Conservation (phyloP, 2,797 vertebrate genomes). For the Streptopelia turtur region DNA sequence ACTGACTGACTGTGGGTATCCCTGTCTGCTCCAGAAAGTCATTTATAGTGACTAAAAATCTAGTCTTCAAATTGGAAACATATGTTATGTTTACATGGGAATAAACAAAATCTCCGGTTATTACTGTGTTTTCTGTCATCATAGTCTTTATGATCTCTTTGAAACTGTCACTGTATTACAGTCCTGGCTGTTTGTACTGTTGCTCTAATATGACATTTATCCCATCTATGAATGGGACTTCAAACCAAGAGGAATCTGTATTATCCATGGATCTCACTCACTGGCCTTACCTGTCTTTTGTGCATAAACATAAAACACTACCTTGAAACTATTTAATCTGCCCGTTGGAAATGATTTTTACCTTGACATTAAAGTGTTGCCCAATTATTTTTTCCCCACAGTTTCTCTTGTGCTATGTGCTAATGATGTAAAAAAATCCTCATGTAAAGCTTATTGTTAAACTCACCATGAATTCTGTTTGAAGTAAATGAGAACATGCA, state of each 20-base stretch:
- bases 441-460: neutral
- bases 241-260: neutral
- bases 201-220: neutral
- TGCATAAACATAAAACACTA: neutral
- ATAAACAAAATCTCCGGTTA: neutral
- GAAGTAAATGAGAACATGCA: constrained; percentile 87
- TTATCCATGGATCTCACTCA: neutral
- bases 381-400: neutral
- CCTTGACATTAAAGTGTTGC: neutral
- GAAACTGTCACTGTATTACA: neutral
- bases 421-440: neutral
- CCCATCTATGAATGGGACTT: neutral
- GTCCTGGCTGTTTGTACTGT: neutral
- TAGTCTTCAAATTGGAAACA: neutral
- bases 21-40: neutral
- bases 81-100: neutral
- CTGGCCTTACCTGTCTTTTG: neutral
- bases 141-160: neutral
- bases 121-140: neutral
- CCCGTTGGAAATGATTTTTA: neutral
- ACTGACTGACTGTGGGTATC: neutral
- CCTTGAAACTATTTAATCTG: neutral
- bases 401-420: neutral
- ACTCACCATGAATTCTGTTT: constrained; percentile 92
- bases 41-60: neutral